Evolutionary conservation across 1,140 invertebrate genomes (phyloP).

Genomic region (Coelopa frigida): DNA sequence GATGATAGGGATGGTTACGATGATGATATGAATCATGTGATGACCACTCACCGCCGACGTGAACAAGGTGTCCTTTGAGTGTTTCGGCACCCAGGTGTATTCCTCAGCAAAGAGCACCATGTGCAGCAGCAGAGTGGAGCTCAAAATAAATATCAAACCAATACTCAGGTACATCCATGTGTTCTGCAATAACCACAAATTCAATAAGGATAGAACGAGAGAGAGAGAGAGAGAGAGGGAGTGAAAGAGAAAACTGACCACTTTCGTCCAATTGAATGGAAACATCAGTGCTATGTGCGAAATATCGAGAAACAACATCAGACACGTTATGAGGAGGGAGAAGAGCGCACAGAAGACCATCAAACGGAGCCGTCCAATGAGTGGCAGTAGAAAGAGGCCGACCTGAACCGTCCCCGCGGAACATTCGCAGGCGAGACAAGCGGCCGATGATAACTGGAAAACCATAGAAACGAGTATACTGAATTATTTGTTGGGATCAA

Average conservation of each 20-base stretch:
- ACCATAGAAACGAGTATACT: constrained; percentile 10
- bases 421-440: constrained; percentile 65
- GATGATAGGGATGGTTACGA: too few species aligned
- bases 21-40: too few species aligned
- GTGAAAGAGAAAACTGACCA: constrained; percentile 51
- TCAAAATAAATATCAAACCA: constrained; percentile 57
- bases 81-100: constrained; percentile 55
- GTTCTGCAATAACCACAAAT: constrained; percentile 54
- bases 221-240: too few species aligned
- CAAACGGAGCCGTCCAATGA: constrained; percentile 52
- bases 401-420: constrained; percentile 69
- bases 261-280: constrained; percentile 73
- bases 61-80: constrained; percentile 48
- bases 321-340: constrained; percentile 69
- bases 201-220: too few species aligned
- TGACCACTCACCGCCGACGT: constrained; percentile 48
- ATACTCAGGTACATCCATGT: constrained; percentile 57
- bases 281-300: constrained; percentile 72
- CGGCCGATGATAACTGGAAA: constrained; percentile 63
- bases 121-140: constrained; percentile 57
- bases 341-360: constrained; percentile 62
- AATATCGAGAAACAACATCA: constrained; percentile 77
- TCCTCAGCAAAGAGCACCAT: constrained; percentile 57
- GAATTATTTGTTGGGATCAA: background rate
- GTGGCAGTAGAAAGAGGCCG: constrained; percentile 68